Evolutionary conservation across 2,113 vertebrate genomes (phyloP).

Genomic region (Corynorhinus townsendii): DNA sequence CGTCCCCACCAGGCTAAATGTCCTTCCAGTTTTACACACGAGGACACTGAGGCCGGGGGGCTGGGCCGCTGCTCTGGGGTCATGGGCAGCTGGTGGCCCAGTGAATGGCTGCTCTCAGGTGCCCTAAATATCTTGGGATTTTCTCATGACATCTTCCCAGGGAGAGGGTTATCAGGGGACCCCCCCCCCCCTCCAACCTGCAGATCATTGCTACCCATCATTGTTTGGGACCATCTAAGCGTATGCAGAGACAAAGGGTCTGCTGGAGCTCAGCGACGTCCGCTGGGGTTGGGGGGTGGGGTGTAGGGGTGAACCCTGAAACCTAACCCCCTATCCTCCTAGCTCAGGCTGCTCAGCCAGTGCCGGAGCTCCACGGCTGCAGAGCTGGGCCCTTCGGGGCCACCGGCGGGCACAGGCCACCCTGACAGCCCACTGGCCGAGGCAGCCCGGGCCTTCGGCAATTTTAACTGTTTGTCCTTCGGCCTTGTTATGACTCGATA

Average conservation of each 20-base stretch:
- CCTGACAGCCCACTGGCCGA: neutral
- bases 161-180: neutral
- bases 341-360: neutral
- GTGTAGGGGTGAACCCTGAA: too few relatives aligned
- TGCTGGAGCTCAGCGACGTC: neutral
- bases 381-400: accelerated
- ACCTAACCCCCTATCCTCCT: neutral
- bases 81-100: neutral
- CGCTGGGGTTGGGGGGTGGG: accelerated
- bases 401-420: accelerated
- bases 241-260: neutral
- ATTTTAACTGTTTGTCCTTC: conserved; percentile 58
- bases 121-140: neutral
- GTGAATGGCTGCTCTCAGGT: neutral
- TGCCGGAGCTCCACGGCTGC: neutral
- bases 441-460: neutral
- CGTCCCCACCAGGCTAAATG: accelerated
- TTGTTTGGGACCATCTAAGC: neutral
- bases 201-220: neutral
- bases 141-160: neutral
- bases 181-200: too few relatives aligned
- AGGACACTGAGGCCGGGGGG: neutral
- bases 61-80: neutral
- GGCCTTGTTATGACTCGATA: conserved; percentile 49
- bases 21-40: neutral